Conservation (phyloP, 2,113 vertebrate genomes). For the Morone saxatilis region DNA sequence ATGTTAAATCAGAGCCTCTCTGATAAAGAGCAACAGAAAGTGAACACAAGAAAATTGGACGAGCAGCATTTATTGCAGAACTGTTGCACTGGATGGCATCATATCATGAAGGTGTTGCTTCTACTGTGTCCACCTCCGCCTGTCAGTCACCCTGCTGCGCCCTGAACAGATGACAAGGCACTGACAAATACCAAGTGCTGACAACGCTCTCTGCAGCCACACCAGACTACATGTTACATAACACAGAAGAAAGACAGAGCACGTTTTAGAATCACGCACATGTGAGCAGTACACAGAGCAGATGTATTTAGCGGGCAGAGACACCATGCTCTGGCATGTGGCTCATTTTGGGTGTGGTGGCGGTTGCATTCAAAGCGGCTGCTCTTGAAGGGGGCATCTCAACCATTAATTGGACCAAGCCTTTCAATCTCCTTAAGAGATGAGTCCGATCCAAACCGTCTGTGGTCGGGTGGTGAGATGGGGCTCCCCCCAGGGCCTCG, state of each 20-base stretch:
- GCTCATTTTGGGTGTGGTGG: constrained; percentile 61
- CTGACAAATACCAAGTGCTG: constrained; percentile 9
- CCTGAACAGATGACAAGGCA: constrained; percentile 17
- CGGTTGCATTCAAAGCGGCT: constrained; percentile 30
- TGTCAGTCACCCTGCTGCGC: background rate
- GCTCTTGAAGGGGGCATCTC: constrained; percentile 55
- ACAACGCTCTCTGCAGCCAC: constrained; percentile 16
- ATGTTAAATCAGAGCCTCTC: background rate
- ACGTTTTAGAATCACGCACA: constrained; percentile 4
- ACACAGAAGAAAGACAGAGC: constrained; percentile 14
- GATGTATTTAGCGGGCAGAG: constrained; percentile 41
- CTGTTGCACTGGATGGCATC: constrained; percentile 13
- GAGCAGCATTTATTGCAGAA: background rate
- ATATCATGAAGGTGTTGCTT: constrained; percentile 4
- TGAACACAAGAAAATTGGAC: background rate
- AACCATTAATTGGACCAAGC: constrained; percentile 71
- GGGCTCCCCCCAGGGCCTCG: constrained; percentile 36
- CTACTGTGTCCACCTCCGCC: background rate
- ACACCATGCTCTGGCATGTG: constrained; percentile 26
- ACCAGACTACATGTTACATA: constrained; percentile 38
- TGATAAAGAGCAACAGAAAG: background rate
- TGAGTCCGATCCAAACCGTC: constrained; percentile 65
- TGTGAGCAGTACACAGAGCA: constrained; percentile 26
- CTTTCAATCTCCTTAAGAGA: constrained; percentile 63
- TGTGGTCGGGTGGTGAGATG: constrained; percentile 55